A percentile compares a stretch with the other conserved stretches of the same genome.
phyloP scores from a whole-genome alignment of 2,888 invertebrate genomes.

The Dolichomitus sp. region DNA sequence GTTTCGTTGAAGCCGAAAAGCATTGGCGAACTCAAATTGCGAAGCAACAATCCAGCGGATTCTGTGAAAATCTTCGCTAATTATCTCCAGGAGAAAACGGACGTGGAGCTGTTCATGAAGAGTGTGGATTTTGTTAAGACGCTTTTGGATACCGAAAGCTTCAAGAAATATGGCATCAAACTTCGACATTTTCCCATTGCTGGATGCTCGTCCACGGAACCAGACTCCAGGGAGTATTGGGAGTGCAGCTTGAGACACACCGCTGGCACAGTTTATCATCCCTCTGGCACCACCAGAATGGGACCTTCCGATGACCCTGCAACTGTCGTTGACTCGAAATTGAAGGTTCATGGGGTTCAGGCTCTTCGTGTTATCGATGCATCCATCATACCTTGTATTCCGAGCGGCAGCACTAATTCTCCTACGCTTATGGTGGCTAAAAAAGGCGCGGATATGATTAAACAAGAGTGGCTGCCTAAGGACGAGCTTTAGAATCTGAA shows the following conservation, averaged over 20 bases:
- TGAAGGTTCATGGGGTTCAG: slow-evolving; percentile 87
- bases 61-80: slow-evolving; percentile 87
- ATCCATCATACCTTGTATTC: slow-evolving; percentile 90
- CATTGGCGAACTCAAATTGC: slow-evolving; percentile 85
- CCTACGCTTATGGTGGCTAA: slow-evolving; percentile 90
- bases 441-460: slow-evolving; percentile 90
- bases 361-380: slow-evolving; percentile 89
- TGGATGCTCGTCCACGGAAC: slow-evolving; percentile 74
- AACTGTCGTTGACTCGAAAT: slow-evolving; percentile 88
- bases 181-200: slow-evolving; percentile 74
- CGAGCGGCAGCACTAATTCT: slow-evolving; percentile 89
- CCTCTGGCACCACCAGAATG: slow-evolving; percentile 89
- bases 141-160: slow-evolving; percentile 73
- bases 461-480: slow-evolving; percentile 86
- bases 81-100: slow-evolving; percentile 86
- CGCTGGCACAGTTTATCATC: slow-evolving; percentile 88
- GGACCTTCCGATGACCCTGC: slow-evolving; percentile 86
- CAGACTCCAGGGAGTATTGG: slow-evolving; percentile 84
- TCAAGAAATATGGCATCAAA: slow-evolving; percentile 72
- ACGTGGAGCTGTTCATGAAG: slow-evolving; percentile 82
- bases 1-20: slow-evolving; percentile 86
- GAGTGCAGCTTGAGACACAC: slow-evolving; percentile 87
- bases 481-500: slow-evolving; percentile 74
- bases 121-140: slow-evolving; percentile 77
- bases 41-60: slow-evolving; percentile 87